phyloP scores from a whole-genome alignment of 30 jellyfish, hydroid and myxozoan genomes.

The Clytia hemisphaerica region DNA sequence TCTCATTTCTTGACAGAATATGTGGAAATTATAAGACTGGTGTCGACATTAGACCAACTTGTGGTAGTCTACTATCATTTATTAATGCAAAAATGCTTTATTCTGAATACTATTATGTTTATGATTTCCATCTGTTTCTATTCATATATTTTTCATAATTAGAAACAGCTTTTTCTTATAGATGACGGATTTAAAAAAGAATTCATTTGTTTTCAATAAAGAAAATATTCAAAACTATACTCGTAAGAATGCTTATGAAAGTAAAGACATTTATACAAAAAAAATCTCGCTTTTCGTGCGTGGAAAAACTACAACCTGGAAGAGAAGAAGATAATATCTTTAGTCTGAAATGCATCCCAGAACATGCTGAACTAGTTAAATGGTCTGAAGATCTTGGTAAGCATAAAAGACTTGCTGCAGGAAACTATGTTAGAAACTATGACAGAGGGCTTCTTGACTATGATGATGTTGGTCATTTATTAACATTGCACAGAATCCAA shows the following conservation, averaged over 20 bases:
- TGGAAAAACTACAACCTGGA: too few relatives aligned
- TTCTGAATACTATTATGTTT: too few relatives aligned
- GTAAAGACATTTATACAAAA: conserved; percentile 9
- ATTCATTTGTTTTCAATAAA: conserved; percentile 11
- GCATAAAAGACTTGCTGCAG: conserved; percentile 9
- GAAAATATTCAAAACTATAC: conserved; percentile 3
- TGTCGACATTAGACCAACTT: too few relatives aligned
- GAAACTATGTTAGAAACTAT: neutral
- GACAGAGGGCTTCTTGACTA: conserved; percentile 10
- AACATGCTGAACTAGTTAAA: conserved; percentile 1
- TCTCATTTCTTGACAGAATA: too few relatives aligned
- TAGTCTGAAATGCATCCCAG: conserved; percentile 2
- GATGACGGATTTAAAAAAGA: too few relatives aligned
- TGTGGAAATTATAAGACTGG: too few relatives aligned
- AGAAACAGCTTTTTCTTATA: too few relatives aligned
- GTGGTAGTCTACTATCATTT: too few relatives aligned
- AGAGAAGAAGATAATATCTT: conserved; percentile 3
- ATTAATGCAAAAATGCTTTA: too few relatives aligned
- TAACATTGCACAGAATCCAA: conserved; percentile 11
- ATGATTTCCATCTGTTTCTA: too few relatives aligned
- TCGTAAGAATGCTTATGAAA: conserved; percentile 16
- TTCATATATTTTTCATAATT: too few relatives aligned
- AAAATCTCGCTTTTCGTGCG: too few relatives aligned
- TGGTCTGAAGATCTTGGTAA: conserved; percentile 13
- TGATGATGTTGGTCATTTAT: conserved; percentile 8